A percentile compares a stretch with the other conserved stretches of the same genome.
phyloP scores from a whole-genome alignment of 2,797 vertebrate species.

The Cephalopachus bancanus region DNA sequence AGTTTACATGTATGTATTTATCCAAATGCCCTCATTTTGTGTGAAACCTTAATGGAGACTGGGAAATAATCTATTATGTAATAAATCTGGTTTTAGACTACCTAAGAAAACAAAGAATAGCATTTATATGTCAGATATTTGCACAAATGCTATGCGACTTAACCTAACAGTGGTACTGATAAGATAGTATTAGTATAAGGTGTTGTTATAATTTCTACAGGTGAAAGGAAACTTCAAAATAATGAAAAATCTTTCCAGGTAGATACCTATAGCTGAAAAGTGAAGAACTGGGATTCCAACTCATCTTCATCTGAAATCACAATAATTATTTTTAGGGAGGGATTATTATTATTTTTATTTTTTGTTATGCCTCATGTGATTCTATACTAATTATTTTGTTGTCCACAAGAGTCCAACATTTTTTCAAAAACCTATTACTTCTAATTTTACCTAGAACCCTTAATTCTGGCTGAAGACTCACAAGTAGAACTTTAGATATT shows the following conservation, averaged over 20 bases:
- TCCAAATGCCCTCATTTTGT: not conserved
- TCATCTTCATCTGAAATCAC: not conserved
- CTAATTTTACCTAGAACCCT: not conserved
- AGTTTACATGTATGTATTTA: not conserved
- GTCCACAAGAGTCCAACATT: too few relatives aligned
- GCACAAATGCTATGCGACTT: not conserved
- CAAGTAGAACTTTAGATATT: not conserved
- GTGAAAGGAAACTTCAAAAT: too few relatives aligned
- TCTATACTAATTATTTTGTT: too few relatives aligned
- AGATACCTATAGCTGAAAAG: not conserved
- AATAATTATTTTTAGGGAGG: not conserved
- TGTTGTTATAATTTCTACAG: not conserved
- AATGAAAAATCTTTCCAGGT: not conserved
- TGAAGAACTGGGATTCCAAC: not conserved
- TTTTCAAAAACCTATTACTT: too few relatives aligned
- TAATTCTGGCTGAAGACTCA: not conserved
- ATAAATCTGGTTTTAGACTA: not conserved
- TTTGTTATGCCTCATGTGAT: too few relatives aligned
- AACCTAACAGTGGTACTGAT: not conserved
- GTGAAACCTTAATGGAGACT: not conserved
- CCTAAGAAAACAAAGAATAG: not conserved
- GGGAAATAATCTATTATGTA: not conserved
- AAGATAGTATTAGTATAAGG: not conserved
- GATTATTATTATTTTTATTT: not conserved
- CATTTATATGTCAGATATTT: not conserved